These are phyloP conservation scores for Phengaris arion DNA, from an alignment of 2,888 invertebrate genomes.

Conservation along the genomic window DNA sequence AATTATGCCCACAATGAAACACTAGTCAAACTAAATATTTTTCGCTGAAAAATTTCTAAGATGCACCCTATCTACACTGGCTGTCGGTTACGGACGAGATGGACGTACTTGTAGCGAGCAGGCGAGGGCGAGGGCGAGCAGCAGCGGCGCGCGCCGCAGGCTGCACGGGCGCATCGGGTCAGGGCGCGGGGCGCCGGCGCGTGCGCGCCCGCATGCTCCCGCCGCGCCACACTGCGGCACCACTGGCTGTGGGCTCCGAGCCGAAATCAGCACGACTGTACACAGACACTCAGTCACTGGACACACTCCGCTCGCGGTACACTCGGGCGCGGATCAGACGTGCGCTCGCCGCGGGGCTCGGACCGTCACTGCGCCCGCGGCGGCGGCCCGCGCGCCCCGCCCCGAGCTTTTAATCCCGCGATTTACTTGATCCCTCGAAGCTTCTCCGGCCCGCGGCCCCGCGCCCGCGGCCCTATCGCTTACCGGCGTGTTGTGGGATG, in stretches of 20 bases:
- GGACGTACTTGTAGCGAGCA: conserved; percentile 64
- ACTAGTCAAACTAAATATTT: not conserved
- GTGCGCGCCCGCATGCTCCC: conserved; percentile 54
- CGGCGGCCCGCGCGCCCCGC: conserved; percentile 42
- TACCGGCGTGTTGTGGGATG: conserved; percentile 31
- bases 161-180: conserved; percentile 63
- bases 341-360: conserved; percentile 57
- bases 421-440: not conserved
- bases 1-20: not conserved
- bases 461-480: conserved; percentile 34
- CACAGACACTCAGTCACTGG: conserved; percentile 27
- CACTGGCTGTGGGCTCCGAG: conserved; percentile 32
- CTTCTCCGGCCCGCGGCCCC: conserved; percentile 37
- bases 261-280: conserved; percentile 35
- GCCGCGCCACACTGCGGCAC: conserved; percentile 43
- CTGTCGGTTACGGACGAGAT: not conserved
- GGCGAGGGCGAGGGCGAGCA: conserved; percentile 70
- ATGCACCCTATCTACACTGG: not conserved
- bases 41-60: not conserved
- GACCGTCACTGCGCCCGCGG: conserved; percentile 48
- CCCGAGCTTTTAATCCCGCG: conserved; percentile 33
- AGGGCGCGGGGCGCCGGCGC: conserved; percentile 52
- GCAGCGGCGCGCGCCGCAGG: conserved; percentile 66
- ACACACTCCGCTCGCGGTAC: conserved; percentile 33
- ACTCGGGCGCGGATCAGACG: conserved; percentile 39